These are phyloP conservation scores for Blastobasis lacticolella DNA, from an alignment of 2,888 invertebrate species.

Conservation along the genomic window DNA sequence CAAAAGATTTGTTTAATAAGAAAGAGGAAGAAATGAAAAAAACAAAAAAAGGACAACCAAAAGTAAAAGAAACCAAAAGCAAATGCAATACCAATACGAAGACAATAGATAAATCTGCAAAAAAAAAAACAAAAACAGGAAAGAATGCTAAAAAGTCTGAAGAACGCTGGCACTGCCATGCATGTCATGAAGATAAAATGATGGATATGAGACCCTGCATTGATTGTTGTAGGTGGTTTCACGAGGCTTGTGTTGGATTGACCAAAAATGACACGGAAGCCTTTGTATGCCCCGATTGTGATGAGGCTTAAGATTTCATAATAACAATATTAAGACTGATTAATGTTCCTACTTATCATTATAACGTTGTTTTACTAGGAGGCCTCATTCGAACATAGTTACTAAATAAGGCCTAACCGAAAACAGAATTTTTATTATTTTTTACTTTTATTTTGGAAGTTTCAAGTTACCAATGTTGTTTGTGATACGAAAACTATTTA, in stretches of 20 bases:
- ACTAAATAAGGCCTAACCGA: too few relatives aligned
- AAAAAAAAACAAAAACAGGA: background rate
- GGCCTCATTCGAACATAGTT: too few relatives aligned
- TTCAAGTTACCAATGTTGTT: too few relatives aligned
- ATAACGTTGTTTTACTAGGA: too few relatives aligned
- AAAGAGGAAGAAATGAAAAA: background rate
- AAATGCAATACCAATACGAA: background rate
- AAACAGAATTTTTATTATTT: too few relatives aligned
- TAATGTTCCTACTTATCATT: background rate
- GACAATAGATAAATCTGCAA: background rate
- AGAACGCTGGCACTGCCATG: slow-evolving; percentile 3
- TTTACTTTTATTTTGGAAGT: too few relatives aligned
- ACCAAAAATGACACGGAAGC: slow-evolving; percentile 2
- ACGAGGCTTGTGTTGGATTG: slow-evolving; percentile 5
- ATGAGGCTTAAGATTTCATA: background rate
- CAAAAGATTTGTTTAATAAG: slow-evolving; percentile 9
- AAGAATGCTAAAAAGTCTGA: background rate
- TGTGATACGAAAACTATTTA: too few relatives aligned
- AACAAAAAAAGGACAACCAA: background rate
- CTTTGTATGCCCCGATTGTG: slow-evolving; percentile 4
- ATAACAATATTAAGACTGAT: background rate
- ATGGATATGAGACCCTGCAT: slow-evolving; percentile 5
- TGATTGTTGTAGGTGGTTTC: slow-evolving; percentile 2
- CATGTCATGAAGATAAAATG: background rate
- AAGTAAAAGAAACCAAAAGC: background rate